phyloP scores from a whole-genome alignment of 1,140 invertebrate species.

The Brachionus rubens region DNA sequence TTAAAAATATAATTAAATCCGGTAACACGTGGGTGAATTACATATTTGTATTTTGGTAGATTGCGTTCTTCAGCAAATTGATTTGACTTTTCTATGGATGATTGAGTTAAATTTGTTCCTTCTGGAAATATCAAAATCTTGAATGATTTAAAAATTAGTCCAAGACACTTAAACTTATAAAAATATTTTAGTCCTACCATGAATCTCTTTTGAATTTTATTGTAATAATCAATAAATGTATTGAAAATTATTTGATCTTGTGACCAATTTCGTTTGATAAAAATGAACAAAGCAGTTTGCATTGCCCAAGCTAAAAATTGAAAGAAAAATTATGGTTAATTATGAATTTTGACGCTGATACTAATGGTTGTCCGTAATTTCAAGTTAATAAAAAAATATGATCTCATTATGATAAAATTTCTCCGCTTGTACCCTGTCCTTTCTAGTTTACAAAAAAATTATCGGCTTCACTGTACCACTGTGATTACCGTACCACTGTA shows the following conservation, averaged over 20 bases:
- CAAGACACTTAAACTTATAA: neutral
- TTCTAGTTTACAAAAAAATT: no score
- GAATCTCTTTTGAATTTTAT: conserved; percentile 62
- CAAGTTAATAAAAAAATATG: no score
- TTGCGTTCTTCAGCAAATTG: conserved; percentile 70
- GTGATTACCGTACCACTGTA: no score
- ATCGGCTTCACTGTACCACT: no score
- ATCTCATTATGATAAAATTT: no score
- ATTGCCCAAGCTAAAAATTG: conserved; percentile 73
- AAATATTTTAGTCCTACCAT: conserved; percentile 49
- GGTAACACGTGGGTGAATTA: conserved; percentile 79
- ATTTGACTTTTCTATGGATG: conserved; percentile 70
- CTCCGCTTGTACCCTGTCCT: no score
- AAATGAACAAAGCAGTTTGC: conserved; percentile 78
- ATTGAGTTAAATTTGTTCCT: conserved; percentile 77
- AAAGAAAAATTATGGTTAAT: neutral
- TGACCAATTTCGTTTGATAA: conserved; percentile 76
- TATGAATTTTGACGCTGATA: neutral
- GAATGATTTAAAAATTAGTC: conserved; percentile 48
- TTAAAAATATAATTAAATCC: conserved; percentile 71
- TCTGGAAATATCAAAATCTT: conserved; percentile 78
- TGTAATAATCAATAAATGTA: conserved; percentile 72
- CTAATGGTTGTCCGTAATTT: no score
- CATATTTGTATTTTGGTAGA: conserved; percentile 69
- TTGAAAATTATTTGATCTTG: conserved; percentile 69